Conservation (phyloP, 2,797 vertebrate genomes). For the Lagothrix lagotricha region DNA sequence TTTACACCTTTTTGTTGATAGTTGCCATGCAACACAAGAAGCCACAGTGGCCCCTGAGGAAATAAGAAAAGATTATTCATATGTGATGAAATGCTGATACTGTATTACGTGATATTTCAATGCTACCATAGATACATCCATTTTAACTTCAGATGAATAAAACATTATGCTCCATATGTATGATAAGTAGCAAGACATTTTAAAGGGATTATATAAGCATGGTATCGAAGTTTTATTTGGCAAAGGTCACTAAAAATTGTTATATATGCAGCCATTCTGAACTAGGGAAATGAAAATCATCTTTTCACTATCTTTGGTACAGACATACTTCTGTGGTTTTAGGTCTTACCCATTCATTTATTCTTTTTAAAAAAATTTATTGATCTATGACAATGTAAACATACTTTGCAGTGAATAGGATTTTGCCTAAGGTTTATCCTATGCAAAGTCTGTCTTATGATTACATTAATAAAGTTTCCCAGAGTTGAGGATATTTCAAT, state of each 20-base stretch:
- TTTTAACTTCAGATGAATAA: not conserved
- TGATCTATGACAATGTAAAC: not conserved
- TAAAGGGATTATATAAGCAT: not conserved
- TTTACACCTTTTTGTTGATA: not conserved
- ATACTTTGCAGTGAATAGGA: not conserved
- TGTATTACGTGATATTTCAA: not conserved
- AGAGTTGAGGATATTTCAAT: not conserved
- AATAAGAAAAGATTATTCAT: not conserved
- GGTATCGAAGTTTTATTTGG: not conserved
- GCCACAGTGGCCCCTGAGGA: not conserved
- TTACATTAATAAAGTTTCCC: not conserved
- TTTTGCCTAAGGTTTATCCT: not conserved
- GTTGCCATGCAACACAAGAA: slow-evolving; percentile 5
- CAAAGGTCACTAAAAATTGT: not conserved
- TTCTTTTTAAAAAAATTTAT: not conserved
- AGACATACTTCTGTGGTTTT: not conserved
- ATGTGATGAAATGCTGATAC: not conserved
- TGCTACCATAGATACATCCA: not conserved
- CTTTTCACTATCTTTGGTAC: not conserved
- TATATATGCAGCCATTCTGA: not conserved
- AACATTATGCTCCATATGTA: not conserved
- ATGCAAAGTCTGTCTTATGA: not conserved
- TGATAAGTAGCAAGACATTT: not conserved
- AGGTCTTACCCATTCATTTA: not conserved
- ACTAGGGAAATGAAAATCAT: no score